These are phyloP conservation scores for Monodelphis domestica DNA, from an alignment of 2,797 vertebrate species.

Conservation along the genomic window DNA sequence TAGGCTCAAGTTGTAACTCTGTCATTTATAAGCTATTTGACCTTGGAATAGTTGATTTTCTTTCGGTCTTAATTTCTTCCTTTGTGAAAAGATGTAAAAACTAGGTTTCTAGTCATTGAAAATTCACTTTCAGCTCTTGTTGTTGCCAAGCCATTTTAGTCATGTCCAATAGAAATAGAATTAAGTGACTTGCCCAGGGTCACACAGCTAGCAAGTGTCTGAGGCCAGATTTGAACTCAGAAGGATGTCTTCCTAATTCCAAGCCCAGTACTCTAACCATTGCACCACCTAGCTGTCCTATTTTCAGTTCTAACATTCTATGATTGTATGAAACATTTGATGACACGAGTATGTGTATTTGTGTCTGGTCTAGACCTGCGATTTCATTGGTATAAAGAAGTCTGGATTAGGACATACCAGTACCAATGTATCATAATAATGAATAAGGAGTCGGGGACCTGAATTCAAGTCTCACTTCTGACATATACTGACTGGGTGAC, in stretches of 20 bases:
- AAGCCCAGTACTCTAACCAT: too few relatives aligned
- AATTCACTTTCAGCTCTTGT: background rate
- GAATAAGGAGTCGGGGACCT: background rate
- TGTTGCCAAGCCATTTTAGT: too few relatives aligned
- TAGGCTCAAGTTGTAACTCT: background rate
- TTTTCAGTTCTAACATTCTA: background rate
- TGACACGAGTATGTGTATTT: background rate
- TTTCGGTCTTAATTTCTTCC: background rate
- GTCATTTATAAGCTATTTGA: background rate
- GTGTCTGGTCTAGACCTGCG: background rate
- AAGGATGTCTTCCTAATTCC: too few relatives aligned
- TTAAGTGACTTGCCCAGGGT: too few relatives aligned
- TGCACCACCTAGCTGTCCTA: too few relatives aligned
- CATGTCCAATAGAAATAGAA: too few relatives aligned
- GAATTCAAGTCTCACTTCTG: background rate
- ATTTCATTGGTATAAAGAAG: background rate
- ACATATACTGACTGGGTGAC: background rate
- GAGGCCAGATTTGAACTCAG: too few relatives aligned
- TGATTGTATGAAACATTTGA: background rate
- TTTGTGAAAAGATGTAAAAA: background rate
- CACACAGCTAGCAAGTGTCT: too few relatives aligned
- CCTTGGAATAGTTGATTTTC: background rate
- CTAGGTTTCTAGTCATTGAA: background rate
- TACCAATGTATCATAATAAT: background rate
- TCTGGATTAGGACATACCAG: background rate